Evolutionary conservation across 1,140 invertebrate genomes (phyloP).

Genomic region (Homarus americanus): DNA sequence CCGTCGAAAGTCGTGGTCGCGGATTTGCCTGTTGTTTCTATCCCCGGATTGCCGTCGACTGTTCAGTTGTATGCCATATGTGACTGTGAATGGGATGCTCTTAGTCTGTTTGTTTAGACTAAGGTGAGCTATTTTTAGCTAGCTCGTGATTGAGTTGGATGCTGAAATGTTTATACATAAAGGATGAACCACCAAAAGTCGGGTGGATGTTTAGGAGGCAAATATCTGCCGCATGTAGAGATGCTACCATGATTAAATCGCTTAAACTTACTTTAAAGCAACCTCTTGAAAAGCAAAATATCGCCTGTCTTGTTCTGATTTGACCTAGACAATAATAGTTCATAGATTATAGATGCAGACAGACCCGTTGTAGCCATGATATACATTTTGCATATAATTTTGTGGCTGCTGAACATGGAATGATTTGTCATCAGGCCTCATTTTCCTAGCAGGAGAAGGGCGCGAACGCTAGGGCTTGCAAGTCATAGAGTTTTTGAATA

Average conservation of each 20-base stretch:
- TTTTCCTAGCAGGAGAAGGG: neutral
- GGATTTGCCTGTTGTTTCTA: constrained; percentile 1
- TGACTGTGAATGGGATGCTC: constrained; percentile 1
- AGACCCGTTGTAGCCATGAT: neutral
- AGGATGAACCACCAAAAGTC: neutral
- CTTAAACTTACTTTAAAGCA: neutral
- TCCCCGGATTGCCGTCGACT: neutral
- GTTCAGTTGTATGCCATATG: neutral
- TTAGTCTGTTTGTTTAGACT: neutral
- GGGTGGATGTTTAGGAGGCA: neutral
- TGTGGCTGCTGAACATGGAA: constrained; percentile 4
- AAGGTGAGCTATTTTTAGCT: neutral
- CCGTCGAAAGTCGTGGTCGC: neutral
- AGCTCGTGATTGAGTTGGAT: neutral
- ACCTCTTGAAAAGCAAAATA: neutral
- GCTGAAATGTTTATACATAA: neutral
- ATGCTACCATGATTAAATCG: neutral
- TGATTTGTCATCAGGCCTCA: neutral
- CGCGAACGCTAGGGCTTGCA: neutral
- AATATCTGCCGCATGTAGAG: neutral
- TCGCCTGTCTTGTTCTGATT: neutral
- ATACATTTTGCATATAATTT: constrained; percentile 4
- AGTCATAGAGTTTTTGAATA: neutral
- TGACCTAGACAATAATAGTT: neutral
- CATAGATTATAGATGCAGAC: neutral